Base-by-base conservation (phyloP, 2,797 vertebrate species). In the Anomalospiza imberbis region DNA sequence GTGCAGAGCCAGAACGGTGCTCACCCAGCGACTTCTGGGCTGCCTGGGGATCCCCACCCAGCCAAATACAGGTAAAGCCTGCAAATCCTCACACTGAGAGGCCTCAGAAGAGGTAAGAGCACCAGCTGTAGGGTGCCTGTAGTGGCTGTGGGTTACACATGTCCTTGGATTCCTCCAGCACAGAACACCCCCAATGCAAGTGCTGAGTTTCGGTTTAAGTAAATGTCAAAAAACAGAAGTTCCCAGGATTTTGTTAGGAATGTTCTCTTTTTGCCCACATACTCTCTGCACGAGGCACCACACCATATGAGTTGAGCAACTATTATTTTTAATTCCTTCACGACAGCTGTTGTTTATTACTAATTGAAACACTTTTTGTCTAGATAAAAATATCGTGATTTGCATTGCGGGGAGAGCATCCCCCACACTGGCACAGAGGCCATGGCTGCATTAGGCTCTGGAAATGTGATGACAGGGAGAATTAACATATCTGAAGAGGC, bases 21-120 rank as follows among this genome's bases (percentile, higher is more conserved):
- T 74, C 40, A 7, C 0, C 0, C 1, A 4, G 66, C 0, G 0
- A 17, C 53, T 22, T 5, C 15, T 2, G 68, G 34, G 26, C 47
- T 18, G 45, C 10, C 45, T 19, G 61, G 8, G 66, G 17, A 11
- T 48, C 5, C 22, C 45, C 0, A 7, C 28, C 26, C 7, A 28
- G 65, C 55, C 29, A 36, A 44, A 44, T 3, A 2, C 55, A 13
- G 20, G 40, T 6, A 47, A 51, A 75, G 34, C 32, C 26, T 9
- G 21, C 12, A 61, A 88, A 80, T 31, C 58, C 58, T 32, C 8
- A 0, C 22, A 1, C 8, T 48, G 72, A 55, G 50, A 63, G 13
- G 54, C 68, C 32, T 6, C 48, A 5, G 7, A 17, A 18, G 1
- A 10, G 2, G 0, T 2, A 4, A 9, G 3, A 55, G 16, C 7